Evolutionary conservation across 1,140 invertebrate genomes (phyloP).

Genomic region (Trissolcus basalis): DNA sequence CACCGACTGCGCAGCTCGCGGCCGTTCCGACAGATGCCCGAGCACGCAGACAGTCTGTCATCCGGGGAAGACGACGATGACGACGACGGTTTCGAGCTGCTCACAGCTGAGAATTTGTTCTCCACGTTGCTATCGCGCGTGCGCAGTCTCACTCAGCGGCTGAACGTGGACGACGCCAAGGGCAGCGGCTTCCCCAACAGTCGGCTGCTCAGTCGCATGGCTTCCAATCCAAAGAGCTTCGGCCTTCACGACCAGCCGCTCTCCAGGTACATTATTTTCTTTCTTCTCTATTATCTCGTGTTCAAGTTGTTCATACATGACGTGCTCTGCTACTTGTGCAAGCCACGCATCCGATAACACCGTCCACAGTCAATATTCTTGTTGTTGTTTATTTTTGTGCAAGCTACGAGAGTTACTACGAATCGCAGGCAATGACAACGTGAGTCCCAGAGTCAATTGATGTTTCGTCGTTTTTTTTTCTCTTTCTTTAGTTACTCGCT

Average conservation of each 20-base stretch:
- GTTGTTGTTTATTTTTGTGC: slow-evolving; percentile 66
- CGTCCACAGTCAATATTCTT: too few relatives aligned
- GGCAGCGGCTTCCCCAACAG: slow-evolving; percentile 78
- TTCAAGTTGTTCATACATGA: slow-evolving; percentile 44
- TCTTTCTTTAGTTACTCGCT: not conserved
- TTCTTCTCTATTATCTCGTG: slow-evolving; percentile 34
- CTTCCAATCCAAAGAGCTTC: slow-evolving; percentile 70
- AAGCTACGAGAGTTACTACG: slow-evolving; percentile 74
- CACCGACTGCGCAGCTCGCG: slow-evolving; percentile 85
- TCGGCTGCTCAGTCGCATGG: slow-evolving; percentile 72
- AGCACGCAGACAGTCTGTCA: slow-evolving; percentile 87
- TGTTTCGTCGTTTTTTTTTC: not conserved
- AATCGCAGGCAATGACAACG: slow-evolving; percentile 73
- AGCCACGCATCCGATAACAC: not conserved
- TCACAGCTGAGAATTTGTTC: slow-evolving; percentile 93
- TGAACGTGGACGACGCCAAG: slow-evolving; percentile 86
- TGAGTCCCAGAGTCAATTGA: slow-evolving; percentile 65
- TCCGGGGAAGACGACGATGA: slow-evolving; percentile 89
- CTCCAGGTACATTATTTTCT: slow-evolving; percentile 65
- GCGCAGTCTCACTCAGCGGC: slow-evolving; percentile 86
- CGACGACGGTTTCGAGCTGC: slow-evolving; percentile 91
- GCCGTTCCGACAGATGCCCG: slow-evolving; percentile 81
- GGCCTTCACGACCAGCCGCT: slow-evolving; percentile 67
- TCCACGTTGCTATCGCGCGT: slow-evolving; percentile 90
- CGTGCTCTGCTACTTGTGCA: slow-evolving; percentile 46